Conservation (phyloP, 2,888 invertebrate species). For the Dicycla oo region DNA sequence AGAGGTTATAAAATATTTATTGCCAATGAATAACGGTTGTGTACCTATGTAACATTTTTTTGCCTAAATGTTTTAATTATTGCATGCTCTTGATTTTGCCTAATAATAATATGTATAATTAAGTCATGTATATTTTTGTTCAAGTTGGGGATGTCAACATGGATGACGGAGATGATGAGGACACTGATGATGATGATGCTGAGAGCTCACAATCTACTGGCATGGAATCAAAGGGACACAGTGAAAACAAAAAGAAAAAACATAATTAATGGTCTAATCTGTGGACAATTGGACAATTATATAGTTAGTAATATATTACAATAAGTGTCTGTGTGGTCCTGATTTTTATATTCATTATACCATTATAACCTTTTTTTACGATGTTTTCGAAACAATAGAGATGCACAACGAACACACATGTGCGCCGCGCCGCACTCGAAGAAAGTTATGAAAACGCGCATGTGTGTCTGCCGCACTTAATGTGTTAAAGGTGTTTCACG, state of each 20-base stretch:
- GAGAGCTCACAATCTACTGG: conserved; percentile 43
- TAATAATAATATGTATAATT: not conserved
- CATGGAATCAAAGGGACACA: conserved; percentile 68
- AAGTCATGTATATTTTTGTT: conserved; percentile 12
- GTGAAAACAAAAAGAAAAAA: conserved; percentile 77
- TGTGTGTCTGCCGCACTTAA: too few species aligned
- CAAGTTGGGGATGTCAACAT: conserved; percentile 58
- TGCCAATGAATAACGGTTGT: not conserved
- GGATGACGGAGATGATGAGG: conserved; percentile 66
- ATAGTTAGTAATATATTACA: too few species aligned
- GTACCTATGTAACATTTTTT: too few species aligned
- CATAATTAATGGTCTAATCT: conserved; percentile 50
- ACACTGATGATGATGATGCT: conserved; percentile 54
- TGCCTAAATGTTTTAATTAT: not conserved
- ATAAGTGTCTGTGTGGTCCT: too few species aligned
- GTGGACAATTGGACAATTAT: too few species aligned
- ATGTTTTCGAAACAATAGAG: too few species aligned
- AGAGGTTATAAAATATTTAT: not conserved
- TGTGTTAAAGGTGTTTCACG: too few species aligned
- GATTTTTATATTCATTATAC: too few species aligned
- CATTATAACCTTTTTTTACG: too few species aligned
- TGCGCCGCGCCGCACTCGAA: too few species aligned
- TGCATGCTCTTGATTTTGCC: not conserved
- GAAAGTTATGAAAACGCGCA: too few species aligned
- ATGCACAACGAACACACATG: too few species aligned